Conservation (phyloP, 1,140 invertebrate species). For the Asbolus verrucosus region DNA sequence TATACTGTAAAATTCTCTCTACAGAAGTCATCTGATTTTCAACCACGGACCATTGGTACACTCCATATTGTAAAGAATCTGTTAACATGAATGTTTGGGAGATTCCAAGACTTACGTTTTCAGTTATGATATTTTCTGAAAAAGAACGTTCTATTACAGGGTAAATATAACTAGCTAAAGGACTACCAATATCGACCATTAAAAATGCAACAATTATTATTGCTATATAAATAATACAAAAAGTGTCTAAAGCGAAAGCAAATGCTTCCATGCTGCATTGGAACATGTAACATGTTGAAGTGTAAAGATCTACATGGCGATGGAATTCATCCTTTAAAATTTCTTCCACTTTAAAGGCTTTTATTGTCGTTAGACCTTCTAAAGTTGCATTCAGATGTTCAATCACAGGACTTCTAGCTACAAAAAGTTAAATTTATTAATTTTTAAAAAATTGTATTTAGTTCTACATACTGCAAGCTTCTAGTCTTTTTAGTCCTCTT, state of each 20-base stretch:
- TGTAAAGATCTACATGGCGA: conserved; percentile 76
- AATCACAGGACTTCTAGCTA: conserved; percentile 80
- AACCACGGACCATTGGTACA: conserved; percentile 64
- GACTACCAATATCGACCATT: no score
- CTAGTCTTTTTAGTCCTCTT: conserved; percentile 69
- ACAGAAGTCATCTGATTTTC: conserved; percentile 52
- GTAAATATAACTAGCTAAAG: conserved; percentile 40
- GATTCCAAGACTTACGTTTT: conserved; percentile 71
- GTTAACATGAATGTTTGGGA: conserved; percentile 71
- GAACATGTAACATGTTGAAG: conserved; percentile 63
- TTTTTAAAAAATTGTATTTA: background rate
- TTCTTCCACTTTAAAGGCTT: conserved; percentile 82
- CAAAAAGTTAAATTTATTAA: conserved; percentile 63
- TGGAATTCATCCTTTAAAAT: conserved; percentile 84
- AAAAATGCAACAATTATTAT: conserved; percentile 46
- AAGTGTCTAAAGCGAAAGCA: background rate
- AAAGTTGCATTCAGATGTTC: conserved; percentile 71
- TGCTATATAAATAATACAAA: background rate
- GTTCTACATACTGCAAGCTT: conserved; percentile 82
- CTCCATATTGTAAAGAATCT: conserved; percentile 73
- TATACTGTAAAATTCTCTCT: conserved; percentile 56
- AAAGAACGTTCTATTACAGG: background rate
- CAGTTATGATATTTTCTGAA: conserved; percentile 16
- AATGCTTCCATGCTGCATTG: conserved; percentile 68
- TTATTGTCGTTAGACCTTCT: conserved; percentile 70